Evolutionary conservation across 2,888 invertebrate species (phyloP), one percentile per base, ranked within the genome.

Genomic region (Lycophotia porphyrea): DNA sequence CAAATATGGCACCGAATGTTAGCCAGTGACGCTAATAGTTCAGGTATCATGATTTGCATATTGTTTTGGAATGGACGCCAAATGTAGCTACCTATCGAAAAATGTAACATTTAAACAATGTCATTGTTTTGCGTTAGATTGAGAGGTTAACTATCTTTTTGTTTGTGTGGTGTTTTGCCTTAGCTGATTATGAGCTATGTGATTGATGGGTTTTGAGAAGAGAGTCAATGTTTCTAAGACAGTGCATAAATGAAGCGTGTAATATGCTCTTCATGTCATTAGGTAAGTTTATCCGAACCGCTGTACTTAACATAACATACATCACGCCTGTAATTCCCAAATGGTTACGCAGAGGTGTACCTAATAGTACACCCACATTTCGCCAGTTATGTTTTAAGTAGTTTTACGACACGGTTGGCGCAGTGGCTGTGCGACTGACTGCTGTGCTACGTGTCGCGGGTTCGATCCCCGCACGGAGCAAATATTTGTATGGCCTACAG

Each of bases 1-100:
- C 85, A 13, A 78, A 76, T 81, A 73, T 73, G 63, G 72, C n/a
- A 68, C 61, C 15, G 70, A 24, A 39, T 63, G 44, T 64, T 70
- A 24, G 11, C 13, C n/a, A 2, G 31, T 47, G 61, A 63, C 52
- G 24, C 52, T 79, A 65, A 75, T 65, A 42, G 36, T 58, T 70
- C n/a, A 8, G 7, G 2, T 42, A 27, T 21, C 36, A 49, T 24
- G 34, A 74, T 79, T 71, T 67, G 39, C 68, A 77, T 65, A 36
- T 15, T 21, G 13, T 60, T 79, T 71, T 7, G 58, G 72, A 49
- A 5, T 49, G 5, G 21, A 24, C 8, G 1, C 27, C 31, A 52
- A 72, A 80, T 63, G 31, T 27, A 24, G 31, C 42, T 72, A 36
- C 24, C 13, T 47, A 42, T 42, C 18, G 2, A 55, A 63, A 52